phyloP scores from a whole-genome alignment of 1,140 invertebrate genomes.

The Holcopasites calliopsidis region DNA sequence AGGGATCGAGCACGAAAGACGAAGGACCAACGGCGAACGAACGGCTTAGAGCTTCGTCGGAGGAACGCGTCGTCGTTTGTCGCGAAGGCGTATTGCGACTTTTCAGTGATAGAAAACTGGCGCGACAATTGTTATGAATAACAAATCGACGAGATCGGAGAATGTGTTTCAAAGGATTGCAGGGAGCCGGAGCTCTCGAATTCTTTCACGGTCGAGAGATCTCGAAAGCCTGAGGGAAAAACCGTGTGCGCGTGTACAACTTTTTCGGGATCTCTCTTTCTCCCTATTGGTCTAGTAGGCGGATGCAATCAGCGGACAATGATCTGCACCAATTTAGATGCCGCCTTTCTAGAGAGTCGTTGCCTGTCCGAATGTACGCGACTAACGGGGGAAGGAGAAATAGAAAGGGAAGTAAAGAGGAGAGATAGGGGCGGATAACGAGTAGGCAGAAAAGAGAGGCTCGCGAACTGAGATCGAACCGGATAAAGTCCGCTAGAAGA shows the following conservation, averaged over 20 bases:
- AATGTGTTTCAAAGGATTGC: neutral
- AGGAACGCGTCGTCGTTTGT: no score
- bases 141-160: no score
- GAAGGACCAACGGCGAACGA: slow-evolving; percentile 33
- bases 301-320: slow-evolving; percentile 28
- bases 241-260: neutral
- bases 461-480: slow-evolving; percentile 43
- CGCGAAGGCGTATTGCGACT: no score
- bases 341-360: slow-evolving; percentile 33
- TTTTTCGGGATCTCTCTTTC: slow-evolving; percentile 22
- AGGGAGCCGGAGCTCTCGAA: neutral
- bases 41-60: slow-evolving; percentile 8
- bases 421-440: slow-evolving; percentile 47
- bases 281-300: slow-evolving; percentile 8
- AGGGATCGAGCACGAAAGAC: no score
- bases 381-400: neutral
- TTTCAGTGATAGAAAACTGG: no score
- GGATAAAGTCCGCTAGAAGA: slow-evolving; percentile 57
- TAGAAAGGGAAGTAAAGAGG: slow-evolving; percentile 1
- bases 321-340: slow-evolving; percentile 59
- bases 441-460: slow-evolving; percentile 42
- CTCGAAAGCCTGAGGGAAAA: neutral
- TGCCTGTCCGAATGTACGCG: slow-evolving; percentile 6
- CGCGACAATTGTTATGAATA: no score
- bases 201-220: slow-evolving; percentile 21